Evolutionary conservation across 2,797 vertebrate genomes (phyloP).

Genomic region (Platalea minor): DNA sequence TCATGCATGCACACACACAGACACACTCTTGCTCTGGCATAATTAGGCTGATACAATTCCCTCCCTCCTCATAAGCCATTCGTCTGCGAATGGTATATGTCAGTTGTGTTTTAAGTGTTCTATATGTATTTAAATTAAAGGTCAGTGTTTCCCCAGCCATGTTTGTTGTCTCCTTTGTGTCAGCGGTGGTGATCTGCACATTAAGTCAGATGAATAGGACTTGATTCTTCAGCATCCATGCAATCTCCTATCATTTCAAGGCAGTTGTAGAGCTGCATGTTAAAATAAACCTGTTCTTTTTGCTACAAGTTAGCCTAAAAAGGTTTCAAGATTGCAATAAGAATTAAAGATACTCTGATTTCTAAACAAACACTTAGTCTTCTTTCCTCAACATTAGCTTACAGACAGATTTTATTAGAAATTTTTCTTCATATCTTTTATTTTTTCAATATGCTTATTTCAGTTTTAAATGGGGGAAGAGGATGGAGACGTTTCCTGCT

Average conservation of each 20-base stretch:
- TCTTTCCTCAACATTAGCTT: not conserved
- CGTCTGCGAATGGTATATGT: not conserved
- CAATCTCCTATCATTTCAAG: not conserved
- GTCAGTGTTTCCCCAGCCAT: not conserved
- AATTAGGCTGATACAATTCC: not conserved
- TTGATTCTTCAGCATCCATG: not conserved
- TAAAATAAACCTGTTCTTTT: not conserved
- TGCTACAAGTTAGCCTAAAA: not conserved
- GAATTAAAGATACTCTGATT: not conserved
- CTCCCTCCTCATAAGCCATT: not conserved
- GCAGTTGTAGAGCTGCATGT: not conserved
- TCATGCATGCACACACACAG: not conserved
- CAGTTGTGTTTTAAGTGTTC: not conserved
- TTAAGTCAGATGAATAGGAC: not conserved
- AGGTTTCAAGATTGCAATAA: not conserved
- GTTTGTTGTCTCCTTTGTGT: not conserved
- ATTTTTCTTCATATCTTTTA: not conserved
- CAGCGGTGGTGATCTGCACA: not conserved
- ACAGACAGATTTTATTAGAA: not conserved
- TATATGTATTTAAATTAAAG: not conserved
- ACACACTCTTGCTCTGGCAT: not conserved
- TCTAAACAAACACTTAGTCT: not conserved
- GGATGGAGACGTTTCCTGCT: not conserved
- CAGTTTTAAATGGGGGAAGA: not conserved
- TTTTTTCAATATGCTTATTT: not conserved